These are phyloP conservation scores for Coregonus suidteri DNA, from an alignment of 2,797 vertebrate genomes.

Conservation along the genomic window DNA sequence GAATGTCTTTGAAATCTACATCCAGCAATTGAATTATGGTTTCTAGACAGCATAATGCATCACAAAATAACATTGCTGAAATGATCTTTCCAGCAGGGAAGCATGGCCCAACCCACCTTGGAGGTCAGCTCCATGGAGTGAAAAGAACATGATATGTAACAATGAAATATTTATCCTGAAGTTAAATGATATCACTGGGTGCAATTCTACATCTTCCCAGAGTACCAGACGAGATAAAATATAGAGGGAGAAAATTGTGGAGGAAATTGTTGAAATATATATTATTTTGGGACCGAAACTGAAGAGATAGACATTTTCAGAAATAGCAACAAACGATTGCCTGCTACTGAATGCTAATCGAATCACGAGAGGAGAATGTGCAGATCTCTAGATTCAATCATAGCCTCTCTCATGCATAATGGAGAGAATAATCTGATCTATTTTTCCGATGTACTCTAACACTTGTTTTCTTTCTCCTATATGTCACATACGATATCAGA, in stretches of 20 bases:
- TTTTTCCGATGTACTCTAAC: neutral
- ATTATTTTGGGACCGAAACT: neutral
- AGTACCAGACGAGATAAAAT: neutral
- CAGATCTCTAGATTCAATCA: neutral
- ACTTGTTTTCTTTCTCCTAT: neutral
- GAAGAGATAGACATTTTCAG: neutral
- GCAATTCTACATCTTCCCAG: neutral
- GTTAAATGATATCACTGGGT: neutral
- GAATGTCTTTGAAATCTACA: neutral
- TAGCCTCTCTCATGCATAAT: neutral
- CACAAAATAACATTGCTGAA: neutral
- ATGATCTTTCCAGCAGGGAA: neutral
- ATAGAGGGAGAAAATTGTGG: neutral
- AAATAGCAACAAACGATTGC: constrained; percentile 1
- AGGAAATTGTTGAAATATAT: neutral
- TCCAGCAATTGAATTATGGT: neutral
- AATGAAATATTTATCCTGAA: constrained; percentile 9
- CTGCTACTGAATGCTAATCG: neutral
- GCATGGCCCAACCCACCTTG: neutral
- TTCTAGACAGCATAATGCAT: neutral
- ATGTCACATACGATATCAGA: neutral
- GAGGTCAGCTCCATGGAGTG: neutral
- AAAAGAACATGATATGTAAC: constrained; percentile 7
- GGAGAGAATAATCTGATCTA: neutral
- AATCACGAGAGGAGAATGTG: neutral